Evolutionary conservation across 1,140 invertebrate genomes (phyloP).

Genomic region (Drosophila sechellia): DNA sequence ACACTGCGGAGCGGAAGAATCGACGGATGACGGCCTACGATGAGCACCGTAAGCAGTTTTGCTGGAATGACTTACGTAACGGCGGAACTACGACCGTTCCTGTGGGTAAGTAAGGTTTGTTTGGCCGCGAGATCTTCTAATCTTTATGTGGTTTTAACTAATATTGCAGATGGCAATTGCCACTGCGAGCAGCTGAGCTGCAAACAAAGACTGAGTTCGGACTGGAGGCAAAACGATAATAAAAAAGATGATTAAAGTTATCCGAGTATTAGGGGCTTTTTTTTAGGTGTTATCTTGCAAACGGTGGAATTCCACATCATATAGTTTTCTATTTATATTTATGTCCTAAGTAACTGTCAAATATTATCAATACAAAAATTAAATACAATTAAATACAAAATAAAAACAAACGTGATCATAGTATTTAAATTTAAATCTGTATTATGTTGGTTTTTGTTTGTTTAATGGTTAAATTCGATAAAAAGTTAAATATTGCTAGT

Average conservation of each 20-base stretch:
- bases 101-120: constrained; percentile 22
- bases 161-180: constrained; percentile 34
- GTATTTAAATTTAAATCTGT: neutral
- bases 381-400: too few species aligned
- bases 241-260: neutral
- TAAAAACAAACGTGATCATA: neutral
- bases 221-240: neutral
- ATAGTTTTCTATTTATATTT: constrained; percentile 4
- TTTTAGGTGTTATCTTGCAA: constrained; percentile 18
- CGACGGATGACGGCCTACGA: constrained; percentile 52
- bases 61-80: constrained; percentile 47
- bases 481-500: neutral
- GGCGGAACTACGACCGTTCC: constrained; percentile 55
- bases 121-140: neutral
- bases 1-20: constrained; percentile 42
- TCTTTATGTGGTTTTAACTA: neutral
- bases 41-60: constrained; percentile 50
- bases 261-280: constrained; percentile 16
- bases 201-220: neutral
- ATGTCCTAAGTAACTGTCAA: neutral
- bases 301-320: neutral
- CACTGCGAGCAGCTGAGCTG: constrained; percentile 37
- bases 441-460: neutral
- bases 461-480: neutral
- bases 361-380: neutral